Conservation (phyloP, 1,140 invertebrate genomes). For the Meloidogyne exigua region DNA sequence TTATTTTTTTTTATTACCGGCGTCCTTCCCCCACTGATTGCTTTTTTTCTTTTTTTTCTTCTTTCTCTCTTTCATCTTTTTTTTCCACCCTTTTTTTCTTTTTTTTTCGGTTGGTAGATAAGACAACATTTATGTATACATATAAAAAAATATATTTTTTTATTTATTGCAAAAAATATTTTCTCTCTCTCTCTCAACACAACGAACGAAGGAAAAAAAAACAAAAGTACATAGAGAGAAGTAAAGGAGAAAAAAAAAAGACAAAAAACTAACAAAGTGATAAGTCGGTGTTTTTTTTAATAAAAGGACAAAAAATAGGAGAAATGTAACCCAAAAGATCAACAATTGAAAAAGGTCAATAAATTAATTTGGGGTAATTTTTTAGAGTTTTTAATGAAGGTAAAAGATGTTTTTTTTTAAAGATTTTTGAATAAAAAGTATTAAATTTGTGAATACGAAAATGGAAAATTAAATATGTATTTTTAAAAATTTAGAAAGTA, state of each 20-base stretch:
- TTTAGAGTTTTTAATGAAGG: too few species aligned
- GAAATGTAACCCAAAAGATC: not conserved
- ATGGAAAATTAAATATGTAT: too few species aligned
- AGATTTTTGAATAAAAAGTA: too few species aligned
- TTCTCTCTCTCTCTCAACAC: not conserved
- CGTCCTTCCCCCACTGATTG: not conserved
- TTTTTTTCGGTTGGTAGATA: not conserved
- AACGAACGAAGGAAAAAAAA: not conserved
- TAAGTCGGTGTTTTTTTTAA: conserved; percentile 7
- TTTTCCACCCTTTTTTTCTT: conserved; percentile 4
- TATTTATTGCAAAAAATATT: not conserved
- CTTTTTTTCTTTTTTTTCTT: not conserved
- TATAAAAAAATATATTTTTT: too few species aligned
- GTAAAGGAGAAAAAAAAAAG: not conserved
- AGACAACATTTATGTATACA: not conserved
- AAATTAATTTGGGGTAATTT: too few species aligned
- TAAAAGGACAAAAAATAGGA: not conserved
- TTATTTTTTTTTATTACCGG: not conserved
- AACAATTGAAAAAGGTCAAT: not conserved
- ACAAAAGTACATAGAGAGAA: not conserved
- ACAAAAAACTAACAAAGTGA: not conserved
- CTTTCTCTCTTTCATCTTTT: not conserved
- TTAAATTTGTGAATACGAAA: too few species aligned
- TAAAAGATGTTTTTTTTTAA: too few species aligned
- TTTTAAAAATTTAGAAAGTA: too few species aligned